A percentile compares a stretch with the other conserved stretches of the same genome.
Evolutionary conservation across 2,888 invertebrate species (phyloP).

Genomic region (Aquatica leii): DNA sequence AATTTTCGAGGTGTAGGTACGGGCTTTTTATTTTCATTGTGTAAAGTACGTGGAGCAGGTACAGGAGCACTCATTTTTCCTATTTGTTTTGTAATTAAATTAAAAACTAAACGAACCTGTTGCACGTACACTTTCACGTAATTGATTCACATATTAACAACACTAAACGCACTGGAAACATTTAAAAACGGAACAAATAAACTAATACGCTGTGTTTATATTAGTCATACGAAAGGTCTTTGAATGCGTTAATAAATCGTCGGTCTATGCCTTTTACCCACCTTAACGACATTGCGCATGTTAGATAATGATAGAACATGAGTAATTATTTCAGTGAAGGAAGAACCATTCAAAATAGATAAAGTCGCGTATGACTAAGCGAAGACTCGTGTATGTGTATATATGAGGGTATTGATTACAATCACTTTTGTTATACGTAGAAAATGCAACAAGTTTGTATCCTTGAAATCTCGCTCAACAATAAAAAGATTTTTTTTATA

Average conservation of each 20-base stretch:
- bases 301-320: background rate
- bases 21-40: slow-evolving; percentile 60
- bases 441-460: background rate
- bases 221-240: slow-evolving; percentile 33
- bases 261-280: background rate
- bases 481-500: background rate
- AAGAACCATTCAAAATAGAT: background rate
- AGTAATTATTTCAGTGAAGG: background rate
- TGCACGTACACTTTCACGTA: background rate
- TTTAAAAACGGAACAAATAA: slow-evolving; percentile 6
- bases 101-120: background rate
- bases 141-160: background rate
- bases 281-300: background rate
- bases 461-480: background rate
- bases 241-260: slow-evolving; percentile 11
- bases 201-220: slow-evolving; percentile 28
- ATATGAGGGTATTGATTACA: background rate
- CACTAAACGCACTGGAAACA: background rate
- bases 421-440: background rate
- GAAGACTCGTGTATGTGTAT: background rate
- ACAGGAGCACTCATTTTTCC: slow-evolving; percentile 49
- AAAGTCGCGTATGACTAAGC: background rate
- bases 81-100: background rate
- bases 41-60: slow-evolving; percentile 48
- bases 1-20: slow-evolving; percentile 66